A percentile compares a stretch with the other conserved stretches of the same genome.
Conservation (phyloP, 1,140 invertebrate species). For the Orchestia grillus region DNA sequence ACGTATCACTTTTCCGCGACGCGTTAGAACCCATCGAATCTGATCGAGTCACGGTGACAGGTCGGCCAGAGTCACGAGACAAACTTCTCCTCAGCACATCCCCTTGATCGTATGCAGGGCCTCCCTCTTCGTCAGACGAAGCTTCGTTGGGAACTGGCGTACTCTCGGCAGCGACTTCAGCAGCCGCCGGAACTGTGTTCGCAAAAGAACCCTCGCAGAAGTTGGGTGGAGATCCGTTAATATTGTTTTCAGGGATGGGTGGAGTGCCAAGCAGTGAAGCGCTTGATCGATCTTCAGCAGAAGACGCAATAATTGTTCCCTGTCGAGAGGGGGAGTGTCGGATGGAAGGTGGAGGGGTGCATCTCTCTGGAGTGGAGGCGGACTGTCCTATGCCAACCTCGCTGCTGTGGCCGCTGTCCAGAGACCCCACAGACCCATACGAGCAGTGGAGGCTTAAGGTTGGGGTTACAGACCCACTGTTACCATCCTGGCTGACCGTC, state of each 20-base stretch:
- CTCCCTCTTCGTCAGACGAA: constrained; percentile 36
- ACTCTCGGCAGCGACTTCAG: neutral
- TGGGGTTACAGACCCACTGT: constrained; percentile 51
- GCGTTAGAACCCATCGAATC: constrained; percentile 59
- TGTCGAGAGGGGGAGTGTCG: constrained; percentile 24
- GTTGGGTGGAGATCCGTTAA: constrained; percentile 45
- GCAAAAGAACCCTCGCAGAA: constrained; percentile 25
- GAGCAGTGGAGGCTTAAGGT: constrained; percentile 62
- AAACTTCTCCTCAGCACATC: neutral
- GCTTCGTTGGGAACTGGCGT: constrained; percentile 2
- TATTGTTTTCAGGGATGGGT: neutral
- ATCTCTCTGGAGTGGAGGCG: constrained; percentile 51
- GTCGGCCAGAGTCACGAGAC: constrained; percentile 59
- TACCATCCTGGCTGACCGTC: too few relatives aligned
- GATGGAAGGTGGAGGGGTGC: constrained; percentile 57
- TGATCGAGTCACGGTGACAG: constrained; percentile 60
- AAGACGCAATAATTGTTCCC: neutral
- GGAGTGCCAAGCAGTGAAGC: neutral
- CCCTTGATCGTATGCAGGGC: neutral
- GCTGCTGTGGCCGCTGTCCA: constrained; percentile 66
- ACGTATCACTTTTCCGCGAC: constrained; percentile 57
- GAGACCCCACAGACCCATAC: constrained; percentile 61
- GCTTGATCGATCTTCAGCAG: neutral
- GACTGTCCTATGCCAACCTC: constrained; percentile 57
- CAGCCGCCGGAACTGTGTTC: neutral